Conservation (phyloP, 2,113 vertebrate genomes). For the Piaya cayana region DNA sequence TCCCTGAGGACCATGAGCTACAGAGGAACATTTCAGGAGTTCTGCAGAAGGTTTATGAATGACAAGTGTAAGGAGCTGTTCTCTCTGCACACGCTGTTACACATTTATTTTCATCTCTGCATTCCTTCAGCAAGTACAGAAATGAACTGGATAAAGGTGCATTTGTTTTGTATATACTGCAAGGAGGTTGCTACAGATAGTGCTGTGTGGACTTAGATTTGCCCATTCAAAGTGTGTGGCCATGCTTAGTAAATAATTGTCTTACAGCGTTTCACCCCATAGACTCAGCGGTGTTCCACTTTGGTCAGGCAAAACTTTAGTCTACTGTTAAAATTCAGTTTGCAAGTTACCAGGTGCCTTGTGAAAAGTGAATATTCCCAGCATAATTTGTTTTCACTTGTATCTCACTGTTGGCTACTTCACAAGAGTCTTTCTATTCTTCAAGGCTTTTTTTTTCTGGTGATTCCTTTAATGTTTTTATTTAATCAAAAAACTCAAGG, state of each 20-base stretch:
- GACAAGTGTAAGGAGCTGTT: constrained; percentile 87
- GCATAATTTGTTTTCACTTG: background rate
- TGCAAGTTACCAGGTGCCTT: background rate
- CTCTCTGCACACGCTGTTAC: constrained; percentile 4
- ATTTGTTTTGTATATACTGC: constrained; percentile 30
- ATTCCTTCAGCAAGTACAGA: constrained; percentile 43
- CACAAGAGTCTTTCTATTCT: background rate
- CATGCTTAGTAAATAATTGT: background rate
- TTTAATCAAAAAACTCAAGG: background rate
- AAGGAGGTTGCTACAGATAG: background rate
- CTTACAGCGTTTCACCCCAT: background rate
- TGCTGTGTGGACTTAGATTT: background rate
- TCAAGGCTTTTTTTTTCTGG: background rate
- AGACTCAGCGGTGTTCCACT: background rate
- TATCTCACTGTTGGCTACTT: background rate
- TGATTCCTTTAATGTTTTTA: background rate
- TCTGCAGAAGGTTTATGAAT: constrained; percentile 96
- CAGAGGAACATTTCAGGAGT: constrained; percentile 97
- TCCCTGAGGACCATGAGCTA: constrained; percentile 99
- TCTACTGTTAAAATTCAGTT: background rate
- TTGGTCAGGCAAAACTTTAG: background rate
- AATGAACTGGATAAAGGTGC: constrained; percentile 41
- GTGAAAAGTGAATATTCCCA: background rate
- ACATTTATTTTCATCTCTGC: constrained; percentile 46
- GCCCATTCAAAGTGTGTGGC: background rate